phyloP scores from a whole-genome alignment of 2,797 vertebrate species.

The Anguilla marmorata region DNA sequence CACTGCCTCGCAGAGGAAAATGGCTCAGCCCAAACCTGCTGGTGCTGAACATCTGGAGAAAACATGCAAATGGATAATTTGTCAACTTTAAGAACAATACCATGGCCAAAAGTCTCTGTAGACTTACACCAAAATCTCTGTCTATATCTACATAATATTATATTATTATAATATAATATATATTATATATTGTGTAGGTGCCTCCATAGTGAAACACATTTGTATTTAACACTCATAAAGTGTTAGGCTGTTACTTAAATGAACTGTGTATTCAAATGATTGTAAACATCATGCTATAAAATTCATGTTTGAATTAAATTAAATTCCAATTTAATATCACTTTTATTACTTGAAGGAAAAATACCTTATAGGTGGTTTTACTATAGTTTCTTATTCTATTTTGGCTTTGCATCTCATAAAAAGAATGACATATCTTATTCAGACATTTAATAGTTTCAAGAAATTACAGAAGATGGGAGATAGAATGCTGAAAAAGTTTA shows the following conservation, averaged over 20 bases:
- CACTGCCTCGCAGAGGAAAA: conserved; percentile 35
- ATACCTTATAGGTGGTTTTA: too few relatives aligned
- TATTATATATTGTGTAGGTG: not conserved
- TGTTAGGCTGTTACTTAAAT: not conserved
- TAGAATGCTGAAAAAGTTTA: not conserved
- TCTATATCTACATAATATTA: not conserved
- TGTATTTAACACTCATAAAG: not conserved
- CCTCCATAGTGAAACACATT: not conserved
- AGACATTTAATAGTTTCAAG: not conserved
- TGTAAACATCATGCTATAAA: not conserved
- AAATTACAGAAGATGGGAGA: too few relatives aligned
- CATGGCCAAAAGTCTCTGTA: not conserved
- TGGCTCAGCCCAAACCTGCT: conserved; percentile 10
- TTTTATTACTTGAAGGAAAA: too few relatives aligned
- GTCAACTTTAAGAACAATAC: conserved; percentile 38
- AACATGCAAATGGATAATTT: conserved; percentile 43
- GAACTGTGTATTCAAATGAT: too few relatives aligned
- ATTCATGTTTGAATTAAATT: not conserved
- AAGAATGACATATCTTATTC: not conserved
- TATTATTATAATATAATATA: conserved; percentile 3
- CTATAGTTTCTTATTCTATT: not conserved
- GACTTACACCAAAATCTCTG: not conserved
- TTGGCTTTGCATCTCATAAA: not conserved
- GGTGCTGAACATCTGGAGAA: conserved; percentile 46
- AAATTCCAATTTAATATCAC: not conserved